Base-by-base conservation (phyloP, 2,797 vertebrate species). In the Karalla daura region DNA sequence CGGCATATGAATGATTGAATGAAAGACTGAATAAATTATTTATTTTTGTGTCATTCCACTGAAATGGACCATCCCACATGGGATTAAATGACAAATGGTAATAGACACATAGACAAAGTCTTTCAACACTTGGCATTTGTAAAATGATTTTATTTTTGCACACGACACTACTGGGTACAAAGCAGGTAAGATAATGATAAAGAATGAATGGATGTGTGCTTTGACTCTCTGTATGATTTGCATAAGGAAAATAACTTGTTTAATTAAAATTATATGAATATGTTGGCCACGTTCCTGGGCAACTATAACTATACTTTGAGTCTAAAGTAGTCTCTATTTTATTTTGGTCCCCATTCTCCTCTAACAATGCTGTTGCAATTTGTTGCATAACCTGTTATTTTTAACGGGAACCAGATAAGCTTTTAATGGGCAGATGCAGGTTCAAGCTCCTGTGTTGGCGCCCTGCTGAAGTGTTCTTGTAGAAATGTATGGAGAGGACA, bases 381-480 rank as follows among this genome's bases (percentile, higher is more conserved):
- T 13, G 18, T 40, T 28, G 27, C 27, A 41, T 63, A 21, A 18
- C 13, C 13, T 45, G 51, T 56, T 36, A 5, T 44, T 47, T 71
- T 40, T 37, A 56, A 18, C 54, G 46, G 23, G 13, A 41, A 36
- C 53, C 28, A 54, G 7, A 63, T 61, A 43, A 37, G 71, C 56
- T 18, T 52, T 50, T 27, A 39, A 60, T 43, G 6, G 11, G 23
- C 43, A 52, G 44, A 66, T 32, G 11, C 49, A 35, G 27, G 46
- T 52, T 69, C 39, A 45, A 50, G n/a, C 41, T 51, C 32, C 25
- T 33, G 55, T 39, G 36, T 73, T 56, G 7, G n/a, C 28, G 10
- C 27, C 32, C 33, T 35, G 50, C 63, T 67, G 28, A 68, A 78
- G 70, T 81, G 65, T 65, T 68, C 25, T 60, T 63, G 55, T 63